Evolutionary conservation across 1,140 invertebrate species (phyloP), one percentile per base, ranked within the genome.

Genomic region (Dinothrombium tinctorium): DNA sequence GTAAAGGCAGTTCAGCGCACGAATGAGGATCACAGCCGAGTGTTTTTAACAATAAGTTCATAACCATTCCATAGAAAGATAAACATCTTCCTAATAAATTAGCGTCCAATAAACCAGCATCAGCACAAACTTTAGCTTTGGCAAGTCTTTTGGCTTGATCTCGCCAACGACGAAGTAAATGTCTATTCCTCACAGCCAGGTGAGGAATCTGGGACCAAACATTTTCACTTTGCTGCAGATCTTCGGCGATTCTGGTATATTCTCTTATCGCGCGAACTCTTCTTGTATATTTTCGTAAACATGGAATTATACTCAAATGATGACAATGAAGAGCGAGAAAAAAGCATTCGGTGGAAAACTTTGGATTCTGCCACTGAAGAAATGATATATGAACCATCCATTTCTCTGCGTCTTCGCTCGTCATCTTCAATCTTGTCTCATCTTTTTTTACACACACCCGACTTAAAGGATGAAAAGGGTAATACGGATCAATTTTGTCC

Each of bases 331-430:
- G 83, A 3, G 80, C 74, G 59, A 87, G 64, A 56, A 74, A 90
- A 58, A 90, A 92, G 52, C 78, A 76, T 56, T 90, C 79, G 0
- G 79, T 84, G 3, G 82, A 70, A 58, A 92, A 92, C 53, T 71
- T 78, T 45, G 57, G 65, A 21, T 45, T 23, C 15, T 44, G 15
- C 21, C 33, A 9, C 12, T 37, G 29, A 11, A 22, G 22, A 3
- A 24, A 12, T 4, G 9, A 24, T n/a, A 23, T 7, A 8, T 33
- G 5, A 15, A 14, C 40, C 11, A 45, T 25, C 37, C 38, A 43
- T 37, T 37, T 44, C 20, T 46, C 48, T 3, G 47, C 40, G 32
- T 40, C 32, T 9, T 57, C 55, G 53, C 52, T 49, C 47, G n/a
- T 58, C 44, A 52, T 60, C 54, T 29, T 45, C 59, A 49, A 26